Conservation (phyloP, 2,113 vertebrate species). For the Fregetta grallaria region DNA sequence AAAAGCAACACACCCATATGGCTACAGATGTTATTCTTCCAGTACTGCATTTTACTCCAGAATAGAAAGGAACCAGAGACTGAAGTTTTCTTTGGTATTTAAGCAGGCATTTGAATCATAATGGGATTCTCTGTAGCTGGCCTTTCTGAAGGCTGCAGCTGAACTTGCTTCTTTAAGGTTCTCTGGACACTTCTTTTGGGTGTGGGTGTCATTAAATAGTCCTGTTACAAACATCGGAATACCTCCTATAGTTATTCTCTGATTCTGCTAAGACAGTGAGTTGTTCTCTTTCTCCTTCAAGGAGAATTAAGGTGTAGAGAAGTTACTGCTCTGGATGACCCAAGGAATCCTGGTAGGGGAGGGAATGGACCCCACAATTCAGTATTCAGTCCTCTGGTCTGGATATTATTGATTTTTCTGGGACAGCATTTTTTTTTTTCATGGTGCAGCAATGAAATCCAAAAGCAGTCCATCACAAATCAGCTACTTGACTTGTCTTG, state of each 20-base stretch:
- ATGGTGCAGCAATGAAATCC: background rate
- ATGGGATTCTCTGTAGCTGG: background rate
- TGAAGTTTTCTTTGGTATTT: background rate
- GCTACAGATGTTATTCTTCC: background rate
- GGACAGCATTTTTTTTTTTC: background rate
- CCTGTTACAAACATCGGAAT: background rate
- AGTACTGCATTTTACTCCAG: background rate
- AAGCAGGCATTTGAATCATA: background rate
- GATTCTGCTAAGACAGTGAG: background rate
- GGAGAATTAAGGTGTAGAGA: background rate
- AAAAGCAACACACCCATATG: background rate
- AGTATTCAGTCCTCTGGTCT: background rate
- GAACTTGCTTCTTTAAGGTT: background rate
- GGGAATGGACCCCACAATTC: background rate
- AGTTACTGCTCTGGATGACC: background rate
- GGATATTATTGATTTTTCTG: background rate
- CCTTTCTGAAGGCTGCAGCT: background rate
- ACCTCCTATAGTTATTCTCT: background rate
- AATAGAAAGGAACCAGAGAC: background rate
- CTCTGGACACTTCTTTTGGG: background rate
- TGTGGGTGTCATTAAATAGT: background rate
- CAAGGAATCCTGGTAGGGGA: background rate
- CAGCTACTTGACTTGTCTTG: background rate
- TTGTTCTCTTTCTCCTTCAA: background rate
- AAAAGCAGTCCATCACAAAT: background rate